A percentile compares a stretch with the other conserved stretches of the same genome.
Conservation (phyloP, 2,113 vertebrate species). For the Silurus meridionalis region DNA sequence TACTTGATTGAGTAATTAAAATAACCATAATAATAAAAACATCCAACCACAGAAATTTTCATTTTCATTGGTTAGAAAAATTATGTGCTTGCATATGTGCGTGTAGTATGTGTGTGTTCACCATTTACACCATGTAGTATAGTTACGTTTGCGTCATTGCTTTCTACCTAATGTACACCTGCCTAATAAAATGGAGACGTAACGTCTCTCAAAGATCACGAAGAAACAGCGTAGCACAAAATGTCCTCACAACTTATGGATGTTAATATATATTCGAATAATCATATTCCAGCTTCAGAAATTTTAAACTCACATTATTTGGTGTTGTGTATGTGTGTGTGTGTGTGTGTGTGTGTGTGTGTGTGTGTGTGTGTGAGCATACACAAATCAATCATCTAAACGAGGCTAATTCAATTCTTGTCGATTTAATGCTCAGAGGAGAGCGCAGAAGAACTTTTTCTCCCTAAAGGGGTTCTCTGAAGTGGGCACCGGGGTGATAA, state of each 20-base stretch:
- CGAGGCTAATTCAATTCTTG: constrained; percentile 56
- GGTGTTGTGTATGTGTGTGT: not conserved
- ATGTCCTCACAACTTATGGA: constrained; percentile 34
- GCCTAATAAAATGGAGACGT: constrained; percentile 58
- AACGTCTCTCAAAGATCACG: constrained; percentile 47
- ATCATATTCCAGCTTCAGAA: constrained; percentile 24
- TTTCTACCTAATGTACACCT: constrained; percentile 20
- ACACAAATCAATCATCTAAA: constrained; percentile 57
- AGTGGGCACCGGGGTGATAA: constrained; percentile 90
- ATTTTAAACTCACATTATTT: constrained; percentile 21
- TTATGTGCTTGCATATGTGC: constrained; percentile 51
- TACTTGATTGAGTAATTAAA: constrained; percentile 29
- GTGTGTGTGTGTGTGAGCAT: constrained; percentile 29
- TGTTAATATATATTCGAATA: constrained; percentile 21
- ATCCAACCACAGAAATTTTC: constrained; percentile 31
- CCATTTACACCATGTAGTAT: constrained; percentile 1
- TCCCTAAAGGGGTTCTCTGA: constrained; percentile 93
- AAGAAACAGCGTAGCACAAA: constrained; percentile 35
- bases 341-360: not conserved
- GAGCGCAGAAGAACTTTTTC: constrained; percentile 93
- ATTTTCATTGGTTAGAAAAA: constrained; percentile 49
- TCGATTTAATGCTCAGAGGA: constrained; percentile 77
- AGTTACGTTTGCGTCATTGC: constrained; percentile 29
- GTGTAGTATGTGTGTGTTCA: constrained; percentile 36
- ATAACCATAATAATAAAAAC: constrained; percentile 31